Evolutionary conservation across 2,113 vertebrate species (phyloP).

Genomic region (Mirza zaza): DNA sequence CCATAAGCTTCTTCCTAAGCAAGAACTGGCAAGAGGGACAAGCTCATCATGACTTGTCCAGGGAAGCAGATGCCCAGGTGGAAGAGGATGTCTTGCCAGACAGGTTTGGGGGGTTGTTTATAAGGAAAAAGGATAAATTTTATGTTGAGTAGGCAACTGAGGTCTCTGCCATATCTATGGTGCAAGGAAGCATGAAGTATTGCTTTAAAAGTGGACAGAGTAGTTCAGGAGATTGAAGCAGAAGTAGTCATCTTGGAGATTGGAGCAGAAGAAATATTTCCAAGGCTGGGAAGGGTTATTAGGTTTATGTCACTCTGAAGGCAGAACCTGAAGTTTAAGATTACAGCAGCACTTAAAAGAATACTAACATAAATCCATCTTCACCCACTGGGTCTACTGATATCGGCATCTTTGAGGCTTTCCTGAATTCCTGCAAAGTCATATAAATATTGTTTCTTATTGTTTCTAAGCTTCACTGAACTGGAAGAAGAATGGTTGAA

Average conservation of each 20-base stretch:
- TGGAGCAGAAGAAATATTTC: conserved; percentile 40
- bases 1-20: not conserved
- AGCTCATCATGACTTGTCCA: not conserved
- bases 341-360: conserved; percentile 13
- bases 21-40: not conserved
- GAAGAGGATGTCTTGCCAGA: not conserved
- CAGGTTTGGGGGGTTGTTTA: conserved; percentile 32
- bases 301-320: conserved; percentile 49
- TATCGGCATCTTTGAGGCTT: not conserved
- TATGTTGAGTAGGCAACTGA: not conserved
- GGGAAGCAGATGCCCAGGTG: not conserved
- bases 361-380: conserved; percentile 27
- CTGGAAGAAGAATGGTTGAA: conserved; percentile 27
- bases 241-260: conserved; percentile 9
- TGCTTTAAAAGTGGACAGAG: not conserved
- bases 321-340: conserved; percentile 41
- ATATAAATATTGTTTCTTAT: conserved; percentile 38
- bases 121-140: not conserved
- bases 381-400: not conserved
- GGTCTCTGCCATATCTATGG: not conserved
- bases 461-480: conserved; percentile 55
- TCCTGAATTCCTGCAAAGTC: conserved; percentile 36
- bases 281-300: conserved; percentile 34
- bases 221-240: not conserved
- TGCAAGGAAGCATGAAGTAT: not conserved